A percentile compares a stretch with the other conserved stretches of the same genome.
Conservation (phyloP, 2,113 vertebrate species). For the Carollia perspicillata region DNA sequence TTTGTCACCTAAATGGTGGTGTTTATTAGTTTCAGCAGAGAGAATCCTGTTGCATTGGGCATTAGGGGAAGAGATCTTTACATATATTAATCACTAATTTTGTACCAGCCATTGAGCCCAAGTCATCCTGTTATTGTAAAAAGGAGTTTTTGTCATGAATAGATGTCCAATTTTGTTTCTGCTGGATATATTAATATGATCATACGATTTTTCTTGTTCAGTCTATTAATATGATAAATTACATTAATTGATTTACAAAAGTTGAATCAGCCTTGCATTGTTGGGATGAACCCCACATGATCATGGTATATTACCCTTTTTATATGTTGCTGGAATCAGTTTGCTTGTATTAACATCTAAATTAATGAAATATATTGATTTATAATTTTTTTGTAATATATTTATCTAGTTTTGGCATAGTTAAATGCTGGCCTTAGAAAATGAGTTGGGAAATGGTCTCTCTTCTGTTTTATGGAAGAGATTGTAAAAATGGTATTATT, state of each 20-base stretch:
- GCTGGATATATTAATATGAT: not conserved
- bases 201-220: not conserved
- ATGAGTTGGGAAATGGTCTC: not conserved
- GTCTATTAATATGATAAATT: not conserved
- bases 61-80: not conserved
- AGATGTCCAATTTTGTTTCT: not conserved
- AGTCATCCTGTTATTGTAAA: not conserved
- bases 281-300: not conserved
- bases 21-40: not conserved
- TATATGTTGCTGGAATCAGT: not conserved
- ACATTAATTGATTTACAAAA: not conserved
- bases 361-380: not conserved
- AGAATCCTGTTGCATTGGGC: not conserved
- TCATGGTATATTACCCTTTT: not conserved
- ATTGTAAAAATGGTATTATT: not conserved
- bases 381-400: not conserved
- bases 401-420: not conserved
- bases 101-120: not conserved
- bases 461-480: not conserved
- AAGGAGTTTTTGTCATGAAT: not conserved
- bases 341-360: not conserved
- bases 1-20: not conserved
- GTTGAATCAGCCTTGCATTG: not conserved
- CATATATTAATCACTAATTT: not conserved
- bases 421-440: not conserved